Base-by-base conservation (phyloP, 1,140 invertebrate genomes). In the Archegozetes longisetosus region DNA sequence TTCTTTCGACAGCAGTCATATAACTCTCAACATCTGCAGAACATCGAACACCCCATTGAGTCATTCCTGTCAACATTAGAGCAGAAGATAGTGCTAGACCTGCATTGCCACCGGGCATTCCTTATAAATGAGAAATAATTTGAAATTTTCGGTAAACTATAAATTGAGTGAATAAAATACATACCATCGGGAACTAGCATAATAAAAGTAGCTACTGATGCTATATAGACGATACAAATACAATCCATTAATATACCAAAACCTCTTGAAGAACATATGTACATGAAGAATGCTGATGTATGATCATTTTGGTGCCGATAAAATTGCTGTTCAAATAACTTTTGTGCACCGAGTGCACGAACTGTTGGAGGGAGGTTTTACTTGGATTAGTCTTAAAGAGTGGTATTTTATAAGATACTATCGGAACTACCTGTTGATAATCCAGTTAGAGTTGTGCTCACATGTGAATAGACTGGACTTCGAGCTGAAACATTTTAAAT, bases 211-310 rank as follows among this genome's bases (percentile, higher is more conserved):
- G 72, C 66, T 0, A 75, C 72, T 26, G 67, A 70, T 0, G 80
- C 74, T 14, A 95, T 83, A 67, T 81, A 85, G 17, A 76, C 52
- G 6, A 82, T 76, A 60, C 83, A 86, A 1, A 89, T 75, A 56
- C 82, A 75, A 69, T 90, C 86, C 46, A 95, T 70, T 75, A 82
- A 83, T 28, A 90, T 79, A 0, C 85, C 85, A 69, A 95, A 87
- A 61, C 90, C 85, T 52, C 88, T 77, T 62, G 81, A 85, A 17
- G 84, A 83, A 12, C 81, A 74, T 4, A 92, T 72, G 57, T 83
- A 84, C 49, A 88, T 71, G 66, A 80, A 86, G 76, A 80, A 85
- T 0, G 82, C 77, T 2, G 80, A 77, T 3, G 82, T 82, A 65
- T 85, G 84, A 2, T 82, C 68, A 69, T 90, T 78, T 71, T 75